Base-by-base conservation (phyloP, 2,797 vertebrate species). In the Xenentodon cancila region DNA sequence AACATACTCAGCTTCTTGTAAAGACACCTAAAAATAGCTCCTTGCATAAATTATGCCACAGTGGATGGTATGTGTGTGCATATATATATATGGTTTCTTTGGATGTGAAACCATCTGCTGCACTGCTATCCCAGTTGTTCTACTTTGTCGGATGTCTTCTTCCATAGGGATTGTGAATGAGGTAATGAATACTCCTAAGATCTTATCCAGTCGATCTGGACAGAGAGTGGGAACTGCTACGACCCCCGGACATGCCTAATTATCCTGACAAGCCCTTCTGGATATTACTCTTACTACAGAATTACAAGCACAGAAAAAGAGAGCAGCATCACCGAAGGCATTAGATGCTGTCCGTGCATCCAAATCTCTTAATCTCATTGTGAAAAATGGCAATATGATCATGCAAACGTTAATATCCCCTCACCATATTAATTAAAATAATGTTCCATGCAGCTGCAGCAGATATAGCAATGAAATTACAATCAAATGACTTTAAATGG, bases 181-280 rank as follows among this genome's bases (percentile, higher is more conserved):
- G 48, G 51, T 70, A 68, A 80, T 67, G 44, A 72, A 72, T 64
- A 66, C 63, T 66, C 21, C 60, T 49, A 32, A 52, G 49, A 47
- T 70, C 49, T 15, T 60, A 77, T 86, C 74, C 69, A 66, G 80
- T 77, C 82, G 68, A 81, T 75, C 70, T 68, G 21, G 60, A 65
- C 67, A 64, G 61, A 68, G 71, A 59, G 77, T 68, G 66, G 53
- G 64, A 74, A 75, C 69, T 76, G 50, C 80, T 68, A 54, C 62
- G 47, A 75, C 84, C 79, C 42, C 43, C 64, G 79, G 84, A 81
- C 66, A 73, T 53, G 50, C 65, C 75, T 88, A 89, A 89, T 88
- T 86, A 85, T 9, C 18, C 53, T 49, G 60, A 67, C 79, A 64
- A 16, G 57, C 85, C 81, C 64, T 62, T 64, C 69, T 76, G 61